Percentiles rank a stretch among this genome's conserved stretches.
Conservation (phyloP, 2,797 vertebrate genomes). For the Amblyopsis hoosieri region DNA sequence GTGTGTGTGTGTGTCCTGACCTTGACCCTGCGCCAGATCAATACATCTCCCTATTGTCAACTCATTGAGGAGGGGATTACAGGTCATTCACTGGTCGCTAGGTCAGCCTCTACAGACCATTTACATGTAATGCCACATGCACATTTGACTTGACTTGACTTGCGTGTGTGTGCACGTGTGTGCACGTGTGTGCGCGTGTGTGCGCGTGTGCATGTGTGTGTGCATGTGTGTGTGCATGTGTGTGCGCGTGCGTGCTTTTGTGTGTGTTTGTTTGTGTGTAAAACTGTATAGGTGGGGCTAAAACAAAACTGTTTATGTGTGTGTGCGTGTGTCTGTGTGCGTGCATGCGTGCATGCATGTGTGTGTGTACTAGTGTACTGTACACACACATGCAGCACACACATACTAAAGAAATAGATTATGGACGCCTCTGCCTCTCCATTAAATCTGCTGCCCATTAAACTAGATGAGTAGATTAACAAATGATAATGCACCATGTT, state of each 20-base stretch:
- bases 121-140: not conserved
- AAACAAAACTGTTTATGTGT: not conserved
- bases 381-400: slow-evolving; percentile 3
- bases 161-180: no score
- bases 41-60: slow-evolving; percentile 77
- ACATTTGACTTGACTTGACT: slow-evolving; percentile 13
- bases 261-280: no score
- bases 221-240: no score
- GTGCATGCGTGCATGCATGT: not conserved
- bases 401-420: not conserved
- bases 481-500: slow-evolving; percentile 56
- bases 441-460: slow-evolving; percentile 62
- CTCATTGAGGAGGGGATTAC: slow-evolving; percentile 75
- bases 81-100: slow-evolving; percentile 72
- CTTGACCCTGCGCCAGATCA: slow-evolving; percentile 65
- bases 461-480: slow-evolving; percentile 63
- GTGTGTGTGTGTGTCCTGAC: slow-evolving; percentile 51
- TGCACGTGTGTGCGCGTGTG: no score
- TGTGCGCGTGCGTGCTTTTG: no score
- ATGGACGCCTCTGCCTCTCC: not conserved
- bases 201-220: no score
- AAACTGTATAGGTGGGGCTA: no score
- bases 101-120: slow-evolving; percentile 52
- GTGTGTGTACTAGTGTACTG: not conserved
- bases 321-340: not conserved